phyloP scores from a whole-genome alignment of 2,113 vertebrate genomes.

The Corvus moneduloides region DNA sequence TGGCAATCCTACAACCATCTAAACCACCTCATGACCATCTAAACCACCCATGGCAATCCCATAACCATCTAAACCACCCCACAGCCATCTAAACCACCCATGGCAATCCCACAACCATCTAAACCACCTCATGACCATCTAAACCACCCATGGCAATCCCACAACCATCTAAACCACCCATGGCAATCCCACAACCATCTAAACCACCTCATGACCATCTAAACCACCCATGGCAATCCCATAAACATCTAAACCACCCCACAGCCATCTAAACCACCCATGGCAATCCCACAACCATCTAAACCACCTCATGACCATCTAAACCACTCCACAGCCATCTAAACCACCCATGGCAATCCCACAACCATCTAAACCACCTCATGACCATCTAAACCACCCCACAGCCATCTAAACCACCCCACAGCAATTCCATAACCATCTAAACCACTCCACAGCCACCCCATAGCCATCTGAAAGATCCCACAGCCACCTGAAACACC shows the following conservation, averaged over 20 bases:
- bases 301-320: background rate
- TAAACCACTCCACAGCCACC: rapidly evolving
- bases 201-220: background rate
- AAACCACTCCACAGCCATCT: too few species aligned
- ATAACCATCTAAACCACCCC: too few species aligned
- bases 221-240: too few species aligned
- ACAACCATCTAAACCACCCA: background rate
- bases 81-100: background rate
- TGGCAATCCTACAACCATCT: background rate
- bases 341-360: rapidly evolving
- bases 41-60: too few species aligned
- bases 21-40: too few species aligned
- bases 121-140: background rate
- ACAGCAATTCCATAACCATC: rapidly evolving
- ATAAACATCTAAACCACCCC: too few species aligned
- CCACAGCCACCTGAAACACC: background rate
- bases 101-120: background rate
- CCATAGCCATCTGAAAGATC: rapidly evolving
- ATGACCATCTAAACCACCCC: background rate
- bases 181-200: too few species aligned
- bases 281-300: rapidly evolving
- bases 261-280: background rate
- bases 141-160: too few species aligned
- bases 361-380: background rate
- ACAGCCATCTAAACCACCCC: too few species aligned